These are phyloP conservation scores for Turdus rufiventris DNA, from an alignment of 2,113 vertebrate species.

Conservation along the genomic window DNA sequence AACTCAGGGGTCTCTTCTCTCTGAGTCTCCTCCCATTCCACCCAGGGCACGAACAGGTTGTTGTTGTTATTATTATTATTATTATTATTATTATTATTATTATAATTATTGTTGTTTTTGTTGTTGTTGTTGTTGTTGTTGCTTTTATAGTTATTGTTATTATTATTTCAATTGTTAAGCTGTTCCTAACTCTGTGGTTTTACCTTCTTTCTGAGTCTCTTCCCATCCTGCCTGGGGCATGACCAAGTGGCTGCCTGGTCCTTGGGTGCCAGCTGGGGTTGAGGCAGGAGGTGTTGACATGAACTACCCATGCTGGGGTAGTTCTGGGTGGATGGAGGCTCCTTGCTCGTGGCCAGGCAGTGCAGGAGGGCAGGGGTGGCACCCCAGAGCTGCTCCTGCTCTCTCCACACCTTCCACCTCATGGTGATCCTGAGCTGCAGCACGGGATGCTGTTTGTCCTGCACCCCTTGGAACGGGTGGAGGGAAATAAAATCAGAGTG, in stretches of 20 bases:
- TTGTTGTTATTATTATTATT: too few species aligned
- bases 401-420: not conserved
- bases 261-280: not conserved
- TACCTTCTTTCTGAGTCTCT: not conserved
- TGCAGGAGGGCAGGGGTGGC: not conserved
- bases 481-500: not conserved
- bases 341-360: not conserved
- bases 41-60: too few species aligned
- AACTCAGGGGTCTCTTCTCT: too few species aligned
- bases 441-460: not conserved
- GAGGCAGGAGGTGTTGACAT: fast-evolving
- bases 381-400: fast-evolving
- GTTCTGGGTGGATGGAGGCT: not conserved
- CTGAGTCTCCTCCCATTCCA: too few species aligned
- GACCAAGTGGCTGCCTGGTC: fast-evolving
- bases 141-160: not conserved
- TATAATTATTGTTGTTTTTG: not conserved
- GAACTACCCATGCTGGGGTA: fast-evolving
- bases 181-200: not conserved
- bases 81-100: too few species aligned
- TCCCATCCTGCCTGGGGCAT: fast-evolving
- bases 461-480: not conserved
- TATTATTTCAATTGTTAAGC: not conserved
- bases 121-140: not conserved
- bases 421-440: fast-evolving